These are phyloP conservation scores for Oophaga pumilio DNA, from an alignment of 2,113 vertebrate genomes.

Conservation along the genomic window DNA sequence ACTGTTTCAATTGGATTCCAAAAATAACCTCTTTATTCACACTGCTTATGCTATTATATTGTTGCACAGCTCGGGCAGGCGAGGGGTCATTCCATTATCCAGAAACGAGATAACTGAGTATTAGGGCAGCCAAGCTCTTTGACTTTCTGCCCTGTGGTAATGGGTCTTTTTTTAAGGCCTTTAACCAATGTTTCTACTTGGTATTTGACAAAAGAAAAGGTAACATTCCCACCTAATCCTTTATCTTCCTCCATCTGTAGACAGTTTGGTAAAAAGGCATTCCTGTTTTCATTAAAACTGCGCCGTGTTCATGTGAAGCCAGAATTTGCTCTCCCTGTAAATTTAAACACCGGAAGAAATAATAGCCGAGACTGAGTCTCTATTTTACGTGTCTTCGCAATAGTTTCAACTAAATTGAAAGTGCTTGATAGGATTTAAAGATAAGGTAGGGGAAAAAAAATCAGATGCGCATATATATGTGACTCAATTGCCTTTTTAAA, in stretches of 20 bases:
- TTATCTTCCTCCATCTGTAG: slow-evolving; percentile 50
- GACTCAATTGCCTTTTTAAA: slow-evolving; percentile 48
- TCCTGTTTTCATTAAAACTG: slow-evolving; percentile 53
- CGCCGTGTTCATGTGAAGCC: slow-evolving; percentile 50
- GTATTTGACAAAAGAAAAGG: slow-evolving; percentile 71
- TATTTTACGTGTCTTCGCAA: slow-evolving; percentile 46
- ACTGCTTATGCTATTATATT: slow-evolving; percentile 77
- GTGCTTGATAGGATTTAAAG: slow-evolving; percentile 51
- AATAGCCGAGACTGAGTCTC: slow-evolving; percentile 44
- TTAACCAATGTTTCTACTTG: slow-evolving; percentile 71
- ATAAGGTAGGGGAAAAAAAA: slow-evolving; percentile 45
- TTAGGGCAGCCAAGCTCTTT: slow-evolving; percentile 75
- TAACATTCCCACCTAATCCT: slow-evolving; percentile 67
- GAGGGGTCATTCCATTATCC: slow-evolving; percentile 84
- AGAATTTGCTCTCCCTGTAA: slow-evolving; percentile 45
- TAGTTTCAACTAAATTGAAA: slow-evolving; percentile 42
- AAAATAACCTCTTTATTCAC: slow-evolving; percentile 83
- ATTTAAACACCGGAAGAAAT: slow-evolving; percentile 52
- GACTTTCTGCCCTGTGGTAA: slow-evolving; percentile 69
- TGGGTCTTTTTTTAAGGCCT: slow-evolving; percentile 73
- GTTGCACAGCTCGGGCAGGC: slow-evolving; percentile 72
- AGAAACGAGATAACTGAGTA: slow-evolving; percentile 73
- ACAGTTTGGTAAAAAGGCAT: slow-evolving; percentile 55
- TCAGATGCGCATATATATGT: slow-evolving; percentile 55
- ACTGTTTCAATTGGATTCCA: slow-evolving; percentile 78